Conservation (phyloP, 2,113 vertebrate genomes). For the Pterocles orientalis region DNA sequence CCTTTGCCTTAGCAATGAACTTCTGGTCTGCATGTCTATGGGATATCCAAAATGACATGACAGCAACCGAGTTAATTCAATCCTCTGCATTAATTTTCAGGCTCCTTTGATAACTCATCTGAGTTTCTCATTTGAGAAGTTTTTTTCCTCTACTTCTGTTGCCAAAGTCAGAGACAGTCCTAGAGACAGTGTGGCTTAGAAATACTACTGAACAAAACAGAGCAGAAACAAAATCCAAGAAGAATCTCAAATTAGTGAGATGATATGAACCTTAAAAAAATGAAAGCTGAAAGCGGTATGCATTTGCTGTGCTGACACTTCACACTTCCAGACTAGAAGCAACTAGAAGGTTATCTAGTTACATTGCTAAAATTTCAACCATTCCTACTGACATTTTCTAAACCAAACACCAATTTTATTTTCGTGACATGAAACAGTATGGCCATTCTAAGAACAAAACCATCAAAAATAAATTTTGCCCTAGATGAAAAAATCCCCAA, state of each 20-base stretch:
- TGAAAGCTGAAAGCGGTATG: background rate
- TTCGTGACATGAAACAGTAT: background rate
- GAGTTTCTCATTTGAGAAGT: background rate
- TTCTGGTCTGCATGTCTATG: background rate
- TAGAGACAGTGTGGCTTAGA: background rate
- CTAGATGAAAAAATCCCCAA: background rate
- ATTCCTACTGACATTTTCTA: background rate
- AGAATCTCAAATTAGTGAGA: background rate
- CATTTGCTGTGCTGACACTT: background rate
- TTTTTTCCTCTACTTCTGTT: background rate
- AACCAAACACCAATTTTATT: background rate
- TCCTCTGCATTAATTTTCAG: background rate
- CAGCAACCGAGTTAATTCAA: background rate
- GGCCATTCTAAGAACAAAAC: background rate
- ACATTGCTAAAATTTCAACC: background rate
- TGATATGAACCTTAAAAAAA: background rate
- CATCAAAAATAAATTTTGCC: background rate
- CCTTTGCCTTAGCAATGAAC: background rate
- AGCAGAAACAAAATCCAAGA: background rate
- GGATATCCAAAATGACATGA: background rate
- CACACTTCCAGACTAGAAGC: background rate
- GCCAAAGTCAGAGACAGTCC: background rate
- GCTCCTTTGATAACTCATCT: background rate
- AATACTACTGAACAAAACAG: conserved; percentile 1
- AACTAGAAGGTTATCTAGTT: background rate